Conservation (phyloP, 2,113 vertebrate species). For the Hypomesus transpacificus region DNA sequence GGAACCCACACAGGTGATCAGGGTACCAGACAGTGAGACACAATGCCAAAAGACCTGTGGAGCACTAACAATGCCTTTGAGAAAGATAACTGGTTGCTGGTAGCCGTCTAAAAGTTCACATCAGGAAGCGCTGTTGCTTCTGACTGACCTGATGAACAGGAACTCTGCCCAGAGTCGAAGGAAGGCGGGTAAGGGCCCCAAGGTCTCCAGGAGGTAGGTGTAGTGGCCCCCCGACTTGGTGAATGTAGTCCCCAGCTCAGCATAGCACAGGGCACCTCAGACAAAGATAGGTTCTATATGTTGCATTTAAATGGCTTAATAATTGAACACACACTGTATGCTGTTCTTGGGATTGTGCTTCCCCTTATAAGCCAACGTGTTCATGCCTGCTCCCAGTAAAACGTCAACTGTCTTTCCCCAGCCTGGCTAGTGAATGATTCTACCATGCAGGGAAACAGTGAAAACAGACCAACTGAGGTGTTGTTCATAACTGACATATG, state of each 20-base stretch:
- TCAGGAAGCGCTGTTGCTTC: not conserved
- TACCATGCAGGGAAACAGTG: too few species aligned
- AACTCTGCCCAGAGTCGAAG: conserved; percentile 83
- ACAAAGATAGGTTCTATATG: not conserved
- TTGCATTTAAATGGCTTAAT: too few species aligned
- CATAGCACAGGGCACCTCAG: conserved; percentile 82
- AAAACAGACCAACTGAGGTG: not conserved
- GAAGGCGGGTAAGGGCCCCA: conserved; percentile 82
- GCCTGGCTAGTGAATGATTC: too few species aligned
- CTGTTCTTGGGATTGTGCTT: too few species aligned
- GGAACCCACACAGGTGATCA: not conserved
- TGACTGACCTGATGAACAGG: conserved; percentile 77
- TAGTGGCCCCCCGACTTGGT: conserved; percentile 87
- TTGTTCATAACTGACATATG: conserved; percentile 51
- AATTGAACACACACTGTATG: too few species aligned
- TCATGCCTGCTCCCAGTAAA: not conserved
- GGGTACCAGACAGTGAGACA: not conserved
- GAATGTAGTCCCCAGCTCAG: conserved; percentile 85
- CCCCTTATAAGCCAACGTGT: too few species aligned
- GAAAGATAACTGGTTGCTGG: too few species aligned
- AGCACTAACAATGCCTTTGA: not conserved
- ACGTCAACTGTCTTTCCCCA: not conserved
- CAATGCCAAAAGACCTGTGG: not conserved
- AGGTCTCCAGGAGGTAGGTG: conserved; percentile 82
- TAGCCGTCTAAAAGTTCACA: not conserved